Base-by-base conservation (phyloP, 2,888 invertebrate species). In the Ligdia adustata region DNA sequence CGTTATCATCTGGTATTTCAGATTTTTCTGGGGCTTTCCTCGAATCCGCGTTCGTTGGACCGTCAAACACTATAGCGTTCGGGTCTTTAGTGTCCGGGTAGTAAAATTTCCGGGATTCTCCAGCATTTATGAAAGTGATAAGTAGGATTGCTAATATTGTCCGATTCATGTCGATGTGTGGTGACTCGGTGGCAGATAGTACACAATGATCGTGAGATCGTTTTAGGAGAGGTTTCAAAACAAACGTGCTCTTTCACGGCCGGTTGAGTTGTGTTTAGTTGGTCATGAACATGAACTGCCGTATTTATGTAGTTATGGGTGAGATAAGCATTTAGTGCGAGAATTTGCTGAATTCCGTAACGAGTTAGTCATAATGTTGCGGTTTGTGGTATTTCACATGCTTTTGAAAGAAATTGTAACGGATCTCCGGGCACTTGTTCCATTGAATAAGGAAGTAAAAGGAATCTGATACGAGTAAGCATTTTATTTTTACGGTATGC, bases 21-120 rank as follows among this genome's bases (percentile, higher is more conserved):
- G 54, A 54, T 9, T 31, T 1, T 3, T 53, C 29, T 5, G 28
- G 14, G 0, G 6, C 9, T n/a, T 47, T 43, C 2, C 55, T 39
- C 9, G 50, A 38, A 6, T 75, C 66, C 9, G 64, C 72, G 52
- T 82, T 84, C 0, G 82, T 84, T 0, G 79, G 82, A 1, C 72
- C 84, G 0, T 74, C 72, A 28, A 83, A 84, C 0, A 75, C 79
- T 6, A 84, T 82, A 0, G 75, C 71, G 14, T 68, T 53, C 0
- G 80, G 77, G 40, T 72, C 73, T 0, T 63, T 44, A 2, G 57
- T 55, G 32, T 67, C 60, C 0, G 75, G 66, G 46, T 69, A 77
- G 42, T 77, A 82, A 1, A 70, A 20, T 29, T 29, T 59, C 27
- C 60, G 50, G 2, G 45, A 43, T 39, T 58, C 54, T 44, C 38